These are phyloP conservation scores for Heterochromis multidens DNA, from an alignment of 2,113 vertebrate genomes.

Conservation along the genomic window DNA sequence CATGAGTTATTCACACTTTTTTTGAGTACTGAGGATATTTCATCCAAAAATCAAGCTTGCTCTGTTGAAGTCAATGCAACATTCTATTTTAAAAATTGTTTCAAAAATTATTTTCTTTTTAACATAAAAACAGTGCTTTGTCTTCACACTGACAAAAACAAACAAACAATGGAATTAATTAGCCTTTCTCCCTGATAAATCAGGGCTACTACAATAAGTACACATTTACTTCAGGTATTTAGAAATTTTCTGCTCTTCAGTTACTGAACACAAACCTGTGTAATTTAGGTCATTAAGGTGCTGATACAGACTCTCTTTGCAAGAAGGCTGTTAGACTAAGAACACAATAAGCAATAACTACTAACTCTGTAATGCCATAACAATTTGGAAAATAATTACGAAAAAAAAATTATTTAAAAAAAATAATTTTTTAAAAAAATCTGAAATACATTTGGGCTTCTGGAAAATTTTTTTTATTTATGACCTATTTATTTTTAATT, in stretches of 20 bases:
- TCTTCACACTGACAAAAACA: neutral
- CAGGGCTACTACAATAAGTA: too few relatives aligned
- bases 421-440: too few relatives aligned
- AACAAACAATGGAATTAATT: too few relatives aligned
- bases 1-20: neutral
- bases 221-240: too few relatives aligned
- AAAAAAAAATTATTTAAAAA: too few relatives aligned
- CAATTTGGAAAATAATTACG: too few relatives aligned
- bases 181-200: too few relatives aligned
- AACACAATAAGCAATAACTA: neutral
- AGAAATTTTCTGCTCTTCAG: too few relatives aligned
- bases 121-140: neutral
- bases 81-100: neutral
- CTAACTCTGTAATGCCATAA: too few relatives aligned
- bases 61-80: neutral
- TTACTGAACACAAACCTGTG: too few relatives aligned
- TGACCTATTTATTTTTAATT: too few relatives aligned
- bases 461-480: neutral
- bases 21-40: neutral
- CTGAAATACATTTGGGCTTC: neutral
- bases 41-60: rapidly evolving
- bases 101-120: neutral
- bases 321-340: neutral
- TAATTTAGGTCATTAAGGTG: neutral
- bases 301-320: too few relatives aligned